Evolutionary conservation across 2,113 vertebrate genomes (phyloP), one percentile per base, ranked within the genome.

Genomic region (Hippoglossus stenolepis): DNA sequence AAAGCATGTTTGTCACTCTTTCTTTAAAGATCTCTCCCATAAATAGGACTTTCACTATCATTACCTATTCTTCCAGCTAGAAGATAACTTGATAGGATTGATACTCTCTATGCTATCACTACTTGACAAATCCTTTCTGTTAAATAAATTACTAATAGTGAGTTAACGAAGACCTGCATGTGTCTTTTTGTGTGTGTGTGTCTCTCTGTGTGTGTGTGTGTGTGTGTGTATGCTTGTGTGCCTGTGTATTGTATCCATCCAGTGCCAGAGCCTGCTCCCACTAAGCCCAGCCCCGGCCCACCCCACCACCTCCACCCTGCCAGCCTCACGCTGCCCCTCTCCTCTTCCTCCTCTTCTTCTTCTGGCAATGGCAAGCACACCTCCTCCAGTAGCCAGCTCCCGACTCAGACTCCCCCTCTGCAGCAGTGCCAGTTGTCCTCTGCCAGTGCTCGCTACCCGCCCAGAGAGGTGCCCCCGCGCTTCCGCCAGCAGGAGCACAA

Each of bases 401-500:
- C 74, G 78, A 89, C 75, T 89, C 82, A 86, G 81, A 78, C 83
- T 72, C 78, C 89, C 80, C 79, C 87, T 86, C 89, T 94, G 95
- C 96, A 94, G 54, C 95, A 82, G 88, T 90, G 89, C 90, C 90
- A 86, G 84, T 87, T 83, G 86, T 90, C 92, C 82, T 90, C 96
- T 83, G 94, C 87, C 89, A 89, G 96, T 53, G 93, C 96, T 94
- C 96, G 96, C 87, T 97, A 98, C 95, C 95, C 97, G 89, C 96
- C 96, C 87, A 96, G 97, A 45, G 98, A 99, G 96, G 96, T 98
- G 93, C 97, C 97, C 86, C 97, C 97, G 11, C 97, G 97, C 94
- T 98, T 99, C 94, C 96, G 97, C 92, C 97, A 98, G 95, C 97
- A 98, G 92, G 97, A 99, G 94, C 96, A 98, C 94, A 98, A 97